Percentiles rank a stretch among this genome's conserved stretches.
phyloP scores from a whole-genome alignment of 2,888 invertebrate species.

The Drosophila eohydei region DNA sequence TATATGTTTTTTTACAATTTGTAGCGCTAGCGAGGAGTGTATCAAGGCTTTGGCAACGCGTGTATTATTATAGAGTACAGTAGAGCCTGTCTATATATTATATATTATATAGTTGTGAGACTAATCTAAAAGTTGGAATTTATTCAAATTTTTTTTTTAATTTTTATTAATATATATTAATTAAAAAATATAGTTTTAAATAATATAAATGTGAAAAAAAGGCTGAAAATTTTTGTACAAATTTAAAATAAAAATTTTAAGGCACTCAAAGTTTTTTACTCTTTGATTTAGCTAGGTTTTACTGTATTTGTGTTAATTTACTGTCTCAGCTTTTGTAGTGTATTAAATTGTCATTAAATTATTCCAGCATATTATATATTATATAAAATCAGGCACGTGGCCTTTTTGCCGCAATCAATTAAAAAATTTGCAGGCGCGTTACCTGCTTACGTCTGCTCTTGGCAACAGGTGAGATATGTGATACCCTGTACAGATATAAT shows the following conservation, averaged over 20 bases:
- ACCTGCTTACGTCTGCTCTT: conserved; percentile 8
- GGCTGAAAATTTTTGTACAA: too few relatives aligned
- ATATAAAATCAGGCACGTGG: conserved; percentile 53
- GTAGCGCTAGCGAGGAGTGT: conserved; percentile 7
- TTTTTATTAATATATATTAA: too few relatives aligned
- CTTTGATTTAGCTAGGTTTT: neutral
- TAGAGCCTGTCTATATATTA: neutral
- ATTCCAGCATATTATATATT: conserved; percentile 15
- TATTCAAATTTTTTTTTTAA: too few relatives aligned
- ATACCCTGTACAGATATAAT: neutral
- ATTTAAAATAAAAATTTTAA: too few relatives aligned
- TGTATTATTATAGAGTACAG: conserved; percentile 18
- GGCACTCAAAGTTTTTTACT: too few relatives aligned
- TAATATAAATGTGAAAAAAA: too few relatives aligned
- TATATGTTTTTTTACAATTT: conserved; percentile 19
- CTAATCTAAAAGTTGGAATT: too few relatives aligned
- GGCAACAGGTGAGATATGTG: conserved; percentile 4
- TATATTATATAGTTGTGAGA: too few relatives aligned
- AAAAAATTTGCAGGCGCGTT: conserved; percentile 33
- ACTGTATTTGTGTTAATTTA: neutral
- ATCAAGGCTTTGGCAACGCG: conserved; percentile 16
- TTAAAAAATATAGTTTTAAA: too few relatives aligned
- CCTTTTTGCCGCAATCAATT: conserved; percentile 55
- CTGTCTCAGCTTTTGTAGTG: conserved; percentile 3
- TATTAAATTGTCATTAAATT: conserved; percentile 33